Percentiles rank a stretch among this genome's conserved stretches.
phyloP scores from a whole-genome alignment of 92 coral and sea anemone species.

The Galaxea fascicularis region DNA sequence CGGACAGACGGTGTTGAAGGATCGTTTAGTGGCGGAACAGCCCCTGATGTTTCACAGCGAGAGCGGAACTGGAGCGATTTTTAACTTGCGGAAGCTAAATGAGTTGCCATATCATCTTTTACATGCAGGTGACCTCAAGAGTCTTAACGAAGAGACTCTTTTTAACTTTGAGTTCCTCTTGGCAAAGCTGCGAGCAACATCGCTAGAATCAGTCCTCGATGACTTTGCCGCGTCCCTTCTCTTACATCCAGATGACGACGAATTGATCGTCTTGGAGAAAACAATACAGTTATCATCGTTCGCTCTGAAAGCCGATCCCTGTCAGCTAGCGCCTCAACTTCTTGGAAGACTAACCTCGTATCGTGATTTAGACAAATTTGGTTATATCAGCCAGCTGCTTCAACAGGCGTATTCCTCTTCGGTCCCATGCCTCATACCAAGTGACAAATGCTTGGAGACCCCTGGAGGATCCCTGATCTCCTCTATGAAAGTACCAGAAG shows the following conservation, averaged over 20 bases:
- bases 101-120: slow-evolving; percentile 89
- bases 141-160: slow-evolving; percentile 69
- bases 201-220: slow-evolving; percentile 77
- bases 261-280: slow-evolving; percentile 71
- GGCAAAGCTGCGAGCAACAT: slow-evolving; percentile 85
- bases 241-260: slow-evolving; percentile 76
- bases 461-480: slow-evolving; percentile 92
- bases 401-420: slow-evolving; percentile 80
- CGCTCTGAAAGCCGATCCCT: slow-evolving; percentile 81
- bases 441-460: slow-evolving; percentile 80
- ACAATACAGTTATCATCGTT: slow-evolving; percentile 82
- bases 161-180: slow-evolving; percentile 89
- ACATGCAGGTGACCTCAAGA: slow-evolving; percentile 69
- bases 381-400: slow-evolving; percentile 62
- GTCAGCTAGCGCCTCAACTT: slow-evolving; percentile 91
- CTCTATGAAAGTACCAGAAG: slow-evolving; percentile 72
- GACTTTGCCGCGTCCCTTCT: slow-evolving; percentile 76
- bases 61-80: slow-evolving; percentile 63
- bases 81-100: slow-evolving; percentile 84
- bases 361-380: slow-evolving; percentile 49
- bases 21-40: slow-evolving; percentile 86
- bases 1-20: slow-evolving; percentile 77
- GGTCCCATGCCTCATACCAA: slow-evolving; percentile 86
- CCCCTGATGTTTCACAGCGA: slow-evolving; percentile 80
- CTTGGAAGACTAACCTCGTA: slow-evolving; percentile 77